These are phyloP conservation scores for Drosophila watanabei DNA, from an alignment of 1,140 invertebrate species.

Conservation along the genomic window DNA sequence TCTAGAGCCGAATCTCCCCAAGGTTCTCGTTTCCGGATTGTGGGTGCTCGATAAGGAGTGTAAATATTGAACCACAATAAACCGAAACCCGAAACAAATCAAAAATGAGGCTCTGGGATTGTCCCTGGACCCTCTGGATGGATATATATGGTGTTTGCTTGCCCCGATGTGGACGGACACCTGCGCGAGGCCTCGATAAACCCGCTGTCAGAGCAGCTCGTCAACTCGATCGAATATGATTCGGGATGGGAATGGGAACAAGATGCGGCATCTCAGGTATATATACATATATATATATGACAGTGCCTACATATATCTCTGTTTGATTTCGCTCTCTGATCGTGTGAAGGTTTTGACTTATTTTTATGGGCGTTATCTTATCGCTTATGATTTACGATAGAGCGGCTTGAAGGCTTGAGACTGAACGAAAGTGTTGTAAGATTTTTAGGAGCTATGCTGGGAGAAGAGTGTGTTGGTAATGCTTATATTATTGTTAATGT, in stretches of 20 bases:
- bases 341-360: conserved; percentile 70
- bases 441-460: conserved; percentile 18
- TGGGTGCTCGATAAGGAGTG: conserved; percentile 70
- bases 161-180: conserved; percentile 51
- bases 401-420: conserved; percentile 50
- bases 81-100: conserved; percentile 17
- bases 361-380: conserved; percentile 73
- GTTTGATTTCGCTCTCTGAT: conserved; percentile 71
- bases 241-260: conserved; percentile 23
- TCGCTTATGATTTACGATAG: conserved; percentile 70
- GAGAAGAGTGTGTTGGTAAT: not conserved
- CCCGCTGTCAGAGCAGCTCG: conserved; percentile 35
- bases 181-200: conserved; percentile 28
- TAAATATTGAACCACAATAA: conserved; percentile 62
- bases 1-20: conserved; percentile 12
- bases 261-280: conserved; percentile 1
- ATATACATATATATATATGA: conserved; percentile 1
- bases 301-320: conserved; percentile 53
- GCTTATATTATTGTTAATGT: not conserved
- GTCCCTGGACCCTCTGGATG: conserved; percentile 19
- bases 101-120: conserved; percentile 19
- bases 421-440: conserved; percentile 63
- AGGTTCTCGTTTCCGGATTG: conserved; percentile 9
- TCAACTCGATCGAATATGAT: conserved; percentile 58
- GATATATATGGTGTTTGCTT: conserved; percentile 17